A percentile compares a stretch with the other conserved stretches of the same genome.
These are phyloP conservation scores for Oopsacas minuta DNA, from an alignment of 37 sponge, comb jelly and placozoan species.

Conservation along the genomic window DNA sequence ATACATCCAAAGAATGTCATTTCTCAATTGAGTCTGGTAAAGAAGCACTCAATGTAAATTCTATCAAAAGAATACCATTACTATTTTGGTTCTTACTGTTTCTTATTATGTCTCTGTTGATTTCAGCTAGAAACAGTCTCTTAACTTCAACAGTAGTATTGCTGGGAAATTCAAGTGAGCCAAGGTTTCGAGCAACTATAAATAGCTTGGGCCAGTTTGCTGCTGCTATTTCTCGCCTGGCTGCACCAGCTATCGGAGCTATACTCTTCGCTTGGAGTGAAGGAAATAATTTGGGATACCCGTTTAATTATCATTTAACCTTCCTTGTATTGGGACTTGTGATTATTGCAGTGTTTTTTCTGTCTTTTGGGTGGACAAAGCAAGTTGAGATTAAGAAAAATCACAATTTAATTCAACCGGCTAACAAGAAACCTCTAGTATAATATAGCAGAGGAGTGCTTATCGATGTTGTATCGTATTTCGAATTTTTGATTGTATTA, in stretches of 20 bases:
- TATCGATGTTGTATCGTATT: too few species aligned
- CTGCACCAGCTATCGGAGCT: conserved; percentile 45
- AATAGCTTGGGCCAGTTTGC: conserved; percentile 57
- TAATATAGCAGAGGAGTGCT: too few species aligned
- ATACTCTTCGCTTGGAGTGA: conserved; percentile 73
- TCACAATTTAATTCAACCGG: too few species aligned
- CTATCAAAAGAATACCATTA: not conserved
- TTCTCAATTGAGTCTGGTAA: not conserved
- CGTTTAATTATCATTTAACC: conserved; percentile 60
- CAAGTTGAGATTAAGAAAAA: conserved; percentile 47
- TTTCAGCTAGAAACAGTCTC: not conserved
- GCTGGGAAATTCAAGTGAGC: conserved; percentile 26
- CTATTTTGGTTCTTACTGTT: not conserved
- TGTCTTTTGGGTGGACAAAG: conserved; percentile 41
- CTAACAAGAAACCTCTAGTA: too few species aligned
- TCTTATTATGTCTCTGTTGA: not conserved
- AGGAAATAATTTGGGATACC: conserved; percentile 42
- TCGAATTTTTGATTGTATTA: too few species aligned
- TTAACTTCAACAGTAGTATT: conserved; percentile 5
- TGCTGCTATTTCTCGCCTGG: conserved; percentile 38
- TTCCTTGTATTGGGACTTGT: conserved; percentile 34
- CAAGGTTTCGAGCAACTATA: conserved; percentile 41
- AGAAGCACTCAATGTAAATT: not conserved
- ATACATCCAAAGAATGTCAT: not conserved
- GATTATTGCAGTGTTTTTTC: not conserved